phyloP scores from a whole-genome alignment of 2,113 vertebrate genomes.

The Chinchilla lanigera region DNA sequence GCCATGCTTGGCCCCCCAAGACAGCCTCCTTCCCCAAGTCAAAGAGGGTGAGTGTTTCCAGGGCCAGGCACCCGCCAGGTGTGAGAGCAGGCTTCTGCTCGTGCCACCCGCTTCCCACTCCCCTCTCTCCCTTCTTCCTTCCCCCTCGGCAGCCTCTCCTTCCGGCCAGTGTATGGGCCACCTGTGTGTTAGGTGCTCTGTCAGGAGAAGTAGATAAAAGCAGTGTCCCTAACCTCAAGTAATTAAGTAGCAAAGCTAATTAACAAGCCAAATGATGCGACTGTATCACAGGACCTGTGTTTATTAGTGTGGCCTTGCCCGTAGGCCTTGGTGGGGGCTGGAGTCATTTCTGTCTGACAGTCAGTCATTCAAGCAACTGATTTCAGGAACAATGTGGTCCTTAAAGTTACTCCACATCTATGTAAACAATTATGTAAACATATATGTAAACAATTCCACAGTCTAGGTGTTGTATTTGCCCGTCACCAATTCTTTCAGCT shows the following conservation, averaged over 20 bases:
- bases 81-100: neutral
- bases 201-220: neutral
- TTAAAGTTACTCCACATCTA: neutral
- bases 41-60: neutral
- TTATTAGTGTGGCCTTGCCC: neutral
- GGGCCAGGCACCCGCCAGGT: neutral
- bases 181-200: neutral
- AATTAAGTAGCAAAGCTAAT: neutral
- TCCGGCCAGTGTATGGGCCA: neutral
- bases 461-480: neutral
- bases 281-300: neutral
- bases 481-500: neutral
- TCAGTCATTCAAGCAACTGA: neutral
- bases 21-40: neutral
- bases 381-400: neutral
- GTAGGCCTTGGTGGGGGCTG: neutral
- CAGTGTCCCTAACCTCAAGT: neutral
- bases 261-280: neutral
- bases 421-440: no score
- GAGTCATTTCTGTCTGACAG: neutral
- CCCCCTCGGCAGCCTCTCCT: neutral
- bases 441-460: neutral
- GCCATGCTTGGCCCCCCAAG: neutral
- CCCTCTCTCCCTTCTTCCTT: neutral
- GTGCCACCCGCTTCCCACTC: neutral